These are phyloP conservation scores for Piprites chloris DNA, from an alignment of 2,113 vertebrate genomes.

Conservation along the genomic window DNA sequence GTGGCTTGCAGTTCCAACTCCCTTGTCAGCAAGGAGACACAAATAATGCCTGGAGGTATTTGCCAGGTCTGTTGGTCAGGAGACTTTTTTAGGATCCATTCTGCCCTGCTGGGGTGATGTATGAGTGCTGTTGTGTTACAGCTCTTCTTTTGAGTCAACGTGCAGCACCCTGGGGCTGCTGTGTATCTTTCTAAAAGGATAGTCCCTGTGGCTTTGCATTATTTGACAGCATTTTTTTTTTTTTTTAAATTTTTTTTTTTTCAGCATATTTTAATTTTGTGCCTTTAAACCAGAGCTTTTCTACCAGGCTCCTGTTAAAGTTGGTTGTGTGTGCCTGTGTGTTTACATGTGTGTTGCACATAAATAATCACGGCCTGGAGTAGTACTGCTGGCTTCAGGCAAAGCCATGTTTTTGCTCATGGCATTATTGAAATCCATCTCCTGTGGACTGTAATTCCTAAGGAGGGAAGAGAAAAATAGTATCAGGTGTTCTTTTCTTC, in stretches of 20 bases:
- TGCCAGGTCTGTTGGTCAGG: not conserved
- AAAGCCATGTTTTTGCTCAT: not conserved
- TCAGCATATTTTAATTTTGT: not conserved
- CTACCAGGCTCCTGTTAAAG: not conserved
- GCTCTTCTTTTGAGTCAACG: not conserved
- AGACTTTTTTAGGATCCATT: rapidly evolving
- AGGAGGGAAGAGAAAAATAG: not conserved
- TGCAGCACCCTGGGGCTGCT: not conserved
- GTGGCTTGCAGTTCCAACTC: not conserved
- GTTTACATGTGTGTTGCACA: not conserved
- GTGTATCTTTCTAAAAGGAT: not conserved
- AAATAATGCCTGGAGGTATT: not conserved
- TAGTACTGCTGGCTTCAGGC: not conserved
- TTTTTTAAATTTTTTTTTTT: not conserved
- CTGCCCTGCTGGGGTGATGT: rapidly evolving
- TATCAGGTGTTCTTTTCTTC: slow-evolving; percentile 15
- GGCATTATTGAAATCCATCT: slow-evolving; percentile 33
- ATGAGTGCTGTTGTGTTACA: not conserved
- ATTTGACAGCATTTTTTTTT: not conserved
- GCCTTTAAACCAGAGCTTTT: not conserved
- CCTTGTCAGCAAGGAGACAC: not conserved
- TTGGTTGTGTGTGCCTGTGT: not conserved
- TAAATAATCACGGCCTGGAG: not conserved
- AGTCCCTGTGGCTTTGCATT: not conserved
- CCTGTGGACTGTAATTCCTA: not conserved